Evolutionary conservation across 2,113 vertebrate genomes (phyloP).

Genomic region (Nycticorax nycticorax): DNA sequence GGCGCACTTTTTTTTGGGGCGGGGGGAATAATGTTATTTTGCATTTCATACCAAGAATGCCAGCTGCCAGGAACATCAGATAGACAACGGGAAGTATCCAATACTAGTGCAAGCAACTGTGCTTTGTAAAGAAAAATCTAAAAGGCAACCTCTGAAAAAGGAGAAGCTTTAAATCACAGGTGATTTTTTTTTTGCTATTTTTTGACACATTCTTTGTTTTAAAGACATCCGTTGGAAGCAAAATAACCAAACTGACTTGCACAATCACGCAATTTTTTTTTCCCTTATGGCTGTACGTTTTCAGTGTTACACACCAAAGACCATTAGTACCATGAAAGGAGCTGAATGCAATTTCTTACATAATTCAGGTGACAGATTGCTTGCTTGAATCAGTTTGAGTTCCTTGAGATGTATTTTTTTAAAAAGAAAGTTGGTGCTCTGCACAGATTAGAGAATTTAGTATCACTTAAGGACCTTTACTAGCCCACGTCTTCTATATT

Average conservation of each 20-base stretch:
- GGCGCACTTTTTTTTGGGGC: not conserved
- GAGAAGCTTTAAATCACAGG: not conserved
- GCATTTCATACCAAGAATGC: not conserved
- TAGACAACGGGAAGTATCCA: not conserved
- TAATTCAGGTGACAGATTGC: not conserved
- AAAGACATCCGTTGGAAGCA: conserved; percentile 36
- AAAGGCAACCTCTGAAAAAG: not conserved
- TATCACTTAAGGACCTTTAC: not conserved
- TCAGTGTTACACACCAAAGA: not conserved
- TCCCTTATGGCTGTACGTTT: not conserved
- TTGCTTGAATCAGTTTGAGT: not conserved
- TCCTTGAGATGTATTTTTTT: not conserved
- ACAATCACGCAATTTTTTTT: not conserved
- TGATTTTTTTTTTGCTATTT: conserved; percentile 22
- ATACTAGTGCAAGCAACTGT: not conserved
- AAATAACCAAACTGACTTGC: conserved; percentile 26
- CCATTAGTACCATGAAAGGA: not conserved
- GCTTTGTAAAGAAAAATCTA: not conserved
- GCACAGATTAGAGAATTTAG: not conserved
- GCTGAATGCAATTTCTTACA: not conserved
- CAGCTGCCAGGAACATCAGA: not conserved
- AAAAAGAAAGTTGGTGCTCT: not conserved
- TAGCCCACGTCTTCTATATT: not conserved
- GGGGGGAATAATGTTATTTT: not conserved
- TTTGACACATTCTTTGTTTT: conserved; percentile 33